Conservation (phyloP, 2,113 vertebrate genomes). For the Sterna hirundo region DNA sequence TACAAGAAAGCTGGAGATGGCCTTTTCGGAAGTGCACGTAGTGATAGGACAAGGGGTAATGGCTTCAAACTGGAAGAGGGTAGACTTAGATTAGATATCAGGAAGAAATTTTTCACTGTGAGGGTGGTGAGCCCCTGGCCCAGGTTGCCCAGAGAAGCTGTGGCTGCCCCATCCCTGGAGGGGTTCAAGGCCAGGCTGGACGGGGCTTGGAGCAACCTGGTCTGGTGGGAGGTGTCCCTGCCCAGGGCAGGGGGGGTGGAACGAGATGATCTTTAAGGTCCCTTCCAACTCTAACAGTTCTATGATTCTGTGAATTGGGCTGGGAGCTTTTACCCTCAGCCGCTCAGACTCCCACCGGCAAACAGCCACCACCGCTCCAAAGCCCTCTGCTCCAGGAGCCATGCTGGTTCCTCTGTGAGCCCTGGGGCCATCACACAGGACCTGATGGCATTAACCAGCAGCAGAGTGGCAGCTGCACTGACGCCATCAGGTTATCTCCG, state of each 20-base stretch:
- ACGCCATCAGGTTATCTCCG: rapidly evolving
- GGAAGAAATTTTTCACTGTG: neutral
- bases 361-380: neutral
- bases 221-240: neutral
- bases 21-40: neutral
- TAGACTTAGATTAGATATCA: neutral
- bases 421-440: rapidly evolving
- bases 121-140: neutral
- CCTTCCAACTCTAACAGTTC: neutral
- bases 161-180: neutral
- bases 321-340: neutral
- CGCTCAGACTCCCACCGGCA: neutral
- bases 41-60: neutral
- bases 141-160: neutral
- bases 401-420: neutral
- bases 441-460: rapidly evolving
- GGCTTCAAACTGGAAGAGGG: neutral
- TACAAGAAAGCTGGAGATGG: neutral
- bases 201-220: neutral
- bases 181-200: neutral
- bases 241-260: neutral
- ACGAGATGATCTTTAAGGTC: neutral
- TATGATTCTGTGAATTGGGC: neutral
- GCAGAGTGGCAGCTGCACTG: neutral
- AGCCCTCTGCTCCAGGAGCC: neutral